Percentiles rank a stretch among this genome's conserved stretches.
phyloP scores from a whole-genome alignment of 2,797 vertebrate species.

The Spheniscus humboldti region DNA sequence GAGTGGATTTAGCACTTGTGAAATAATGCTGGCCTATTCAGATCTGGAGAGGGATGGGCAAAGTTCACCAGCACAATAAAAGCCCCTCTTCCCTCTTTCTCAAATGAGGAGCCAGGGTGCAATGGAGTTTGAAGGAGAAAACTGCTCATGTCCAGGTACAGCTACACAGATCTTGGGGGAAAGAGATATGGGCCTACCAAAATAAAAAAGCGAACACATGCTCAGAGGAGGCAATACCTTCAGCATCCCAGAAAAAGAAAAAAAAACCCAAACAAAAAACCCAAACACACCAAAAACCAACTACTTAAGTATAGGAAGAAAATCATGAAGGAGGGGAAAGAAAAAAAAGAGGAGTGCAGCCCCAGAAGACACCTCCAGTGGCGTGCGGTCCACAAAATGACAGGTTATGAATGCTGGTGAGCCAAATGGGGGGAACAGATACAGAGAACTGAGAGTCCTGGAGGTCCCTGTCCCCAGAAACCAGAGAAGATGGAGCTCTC shows the following conservation, averaged over 20 bases:
- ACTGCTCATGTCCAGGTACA: neutral
- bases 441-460: neutral
- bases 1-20: slow-evolving; percentile 53
- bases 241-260: neutral
- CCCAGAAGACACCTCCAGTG: neutral
- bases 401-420: neutral
- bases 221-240: neutral
- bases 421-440: neutral
- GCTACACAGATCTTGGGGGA: neutral
- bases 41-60: slow-evolving; percentile 4
- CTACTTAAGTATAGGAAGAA: neutral
- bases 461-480: neutral
- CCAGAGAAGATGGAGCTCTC: neutral
- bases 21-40: slow-evolving; percentile 56
- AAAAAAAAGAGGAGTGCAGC: neutral
- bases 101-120: neutral
- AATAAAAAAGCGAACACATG: fast-evolving
- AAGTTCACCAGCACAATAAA: slow-evolving; percentile 11
- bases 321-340: neutral
- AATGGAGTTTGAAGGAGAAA: neutral
- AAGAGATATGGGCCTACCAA: neutral
- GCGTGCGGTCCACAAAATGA: neutral
- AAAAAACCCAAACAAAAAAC: neutral
- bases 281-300: neutral
- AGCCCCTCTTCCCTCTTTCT: neutral